Percentiles rank a stretch among this genome's conserved stretches.
phyloP scores from a whole-genome alignment of 2,113 vertebrate species.

The Mystacornis crossleyi region DNA sequence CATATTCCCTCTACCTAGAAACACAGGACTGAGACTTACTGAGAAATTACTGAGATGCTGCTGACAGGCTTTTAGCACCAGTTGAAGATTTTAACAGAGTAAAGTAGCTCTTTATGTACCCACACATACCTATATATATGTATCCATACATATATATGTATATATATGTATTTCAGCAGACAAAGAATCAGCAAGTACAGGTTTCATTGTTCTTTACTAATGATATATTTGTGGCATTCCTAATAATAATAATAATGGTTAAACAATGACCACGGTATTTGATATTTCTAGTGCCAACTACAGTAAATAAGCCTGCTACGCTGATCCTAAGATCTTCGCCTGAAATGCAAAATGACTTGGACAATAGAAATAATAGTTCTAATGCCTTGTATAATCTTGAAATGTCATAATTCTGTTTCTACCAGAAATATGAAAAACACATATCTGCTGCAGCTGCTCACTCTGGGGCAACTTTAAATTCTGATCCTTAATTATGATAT shows the following conservation, averaged over 20 bases:
- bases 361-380: not conserved
- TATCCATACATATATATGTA: fast-evolving
- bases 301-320: not conserved
- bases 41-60: not conserved
- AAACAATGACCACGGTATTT: not conserved
- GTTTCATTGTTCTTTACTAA: not conserved
- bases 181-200: not conserved
- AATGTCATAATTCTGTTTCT: not conserved
- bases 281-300: not conserved
- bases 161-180: not conserved
- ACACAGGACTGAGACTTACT: not conserved
- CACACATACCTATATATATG: too few species aligned
- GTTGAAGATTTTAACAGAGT: not conserved
- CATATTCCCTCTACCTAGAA: not conserved
- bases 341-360: not conserved
- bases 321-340: not conserved
- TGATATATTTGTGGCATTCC: not conserved
- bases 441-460: not conserved
- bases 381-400: not conserved
- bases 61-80: not conserved
- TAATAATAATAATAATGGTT: not conserved
- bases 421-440: not conserved
- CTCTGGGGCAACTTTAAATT: not conserved
- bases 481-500: not conserved
- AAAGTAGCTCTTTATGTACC: not conserved